A percentile compares a stretch with the other conserved stretches of the same genome.
Conservation (phyloP, 92 coral and sea anemone genomes). For the Micromussa lordhowensis region DNA sequence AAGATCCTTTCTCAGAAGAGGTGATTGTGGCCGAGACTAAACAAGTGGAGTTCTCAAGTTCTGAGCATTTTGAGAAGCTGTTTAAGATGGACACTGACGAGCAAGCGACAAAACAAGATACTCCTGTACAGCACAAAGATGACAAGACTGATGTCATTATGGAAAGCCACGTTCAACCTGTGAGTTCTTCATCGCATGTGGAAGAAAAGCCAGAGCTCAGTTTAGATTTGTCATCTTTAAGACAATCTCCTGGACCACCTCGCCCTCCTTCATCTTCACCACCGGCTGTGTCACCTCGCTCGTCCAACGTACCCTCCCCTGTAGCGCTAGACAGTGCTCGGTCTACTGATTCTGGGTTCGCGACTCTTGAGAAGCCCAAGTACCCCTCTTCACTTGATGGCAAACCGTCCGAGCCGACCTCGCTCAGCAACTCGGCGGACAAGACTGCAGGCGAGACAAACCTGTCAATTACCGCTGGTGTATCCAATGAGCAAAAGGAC, state of each 20-base stretch:
- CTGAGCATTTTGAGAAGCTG: conserved; percentile 10
- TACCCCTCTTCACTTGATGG: neutral
- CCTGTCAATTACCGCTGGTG: neutral
- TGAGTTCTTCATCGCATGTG: neutral
- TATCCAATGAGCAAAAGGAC: neutral
- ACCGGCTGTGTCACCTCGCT: neutral
- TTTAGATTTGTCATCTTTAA: conserved; percentile 29
- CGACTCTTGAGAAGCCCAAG: conserved; percentile 15
- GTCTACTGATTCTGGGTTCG: conserved; percentile 47
- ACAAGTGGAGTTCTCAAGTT: conserved; percentile 21
- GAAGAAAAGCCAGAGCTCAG: conserved; percentile 1
- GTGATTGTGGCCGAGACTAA: conserved; percentile 23
- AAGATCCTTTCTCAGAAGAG: conserved; percentile 7
- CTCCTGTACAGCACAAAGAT: neutral
- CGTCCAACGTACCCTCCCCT: conserved; percentile 34
- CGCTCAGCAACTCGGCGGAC: neutral
- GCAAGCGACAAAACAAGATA: neutral
- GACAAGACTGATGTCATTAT: too few relatives aligned
- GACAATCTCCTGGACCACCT: conserved; percentile 16
- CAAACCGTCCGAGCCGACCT: neutral
- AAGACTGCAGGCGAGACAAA: neutral
- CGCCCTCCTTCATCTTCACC: conserved; percentile 52
- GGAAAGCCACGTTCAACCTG: neutral
- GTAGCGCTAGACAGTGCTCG: conserved; percentile 14
- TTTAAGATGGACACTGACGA: conserved; percentile 3